Evolutionary conservation across 2,797 vertebrate genomes (phyloP).

Genomic region (Knipowitschia caucasica): DNA sequence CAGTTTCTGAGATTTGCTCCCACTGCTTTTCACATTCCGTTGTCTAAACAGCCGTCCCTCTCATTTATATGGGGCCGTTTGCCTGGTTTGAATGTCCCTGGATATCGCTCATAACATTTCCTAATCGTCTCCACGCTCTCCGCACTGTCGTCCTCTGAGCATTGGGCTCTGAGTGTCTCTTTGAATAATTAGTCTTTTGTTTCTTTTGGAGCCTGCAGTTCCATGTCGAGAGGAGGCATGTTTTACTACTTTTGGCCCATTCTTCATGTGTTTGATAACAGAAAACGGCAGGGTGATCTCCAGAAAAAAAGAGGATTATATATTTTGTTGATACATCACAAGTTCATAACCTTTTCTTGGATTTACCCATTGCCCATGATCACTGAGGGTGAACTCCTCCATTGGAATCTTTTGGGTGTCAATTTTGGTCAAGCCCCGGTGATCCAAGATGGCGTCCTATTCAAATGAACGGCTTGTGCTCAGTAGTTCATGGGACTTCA

Average conservation of each 20-base stretch:
- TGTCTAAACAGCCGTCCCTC: constrained; percentile 11
- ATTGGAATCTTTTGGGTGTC: too few relatives aligned
- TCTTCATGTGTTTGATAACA: neutral
- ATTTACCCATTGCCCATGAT: too few relatives aligned
- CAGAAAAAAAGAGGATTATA: too few relatives aligned
- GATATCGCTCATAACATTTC: constrained; percentile 17
- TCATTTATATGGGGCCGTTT: constrained; percentile 14
- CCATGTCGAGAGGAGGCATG: constrained; percentile 2
- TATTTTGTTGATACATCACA: neutral
- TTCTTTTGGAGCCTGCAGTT: neutral
- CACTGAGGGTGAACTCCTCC: too few relatives aligned
- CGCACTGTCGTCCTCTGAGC: constrained; percentile 7
- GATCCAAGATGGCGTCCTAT: too few relatives aligned
- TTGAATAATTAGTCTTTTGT: constrained; percentile 26
- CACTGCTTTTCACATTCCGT: constrained; percentile 3
- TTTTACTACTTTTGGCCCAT: constrained; percentile 17
- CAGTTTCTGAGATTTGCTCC: constrained; percentile 1
- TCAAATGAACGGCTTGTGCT: too few relatives aligned
- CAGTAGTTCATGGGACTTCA: too few relatives aligned
- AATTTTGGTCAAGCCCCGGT: too few relatives aligned
- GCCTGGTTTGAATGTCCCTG: constrained; percentile 11
- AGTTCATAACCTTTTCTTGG: too few relatives aligned
- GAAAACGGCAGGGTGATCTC: neutral
- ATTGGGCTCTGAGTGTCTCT: constrained; percentile 16
- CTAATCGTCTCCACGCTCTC: constrained; percentile 14